phyloP scores from a whole-genome alignment of 2,113 vertebrate genomes.

The Cryptotis parvus region DNA sequence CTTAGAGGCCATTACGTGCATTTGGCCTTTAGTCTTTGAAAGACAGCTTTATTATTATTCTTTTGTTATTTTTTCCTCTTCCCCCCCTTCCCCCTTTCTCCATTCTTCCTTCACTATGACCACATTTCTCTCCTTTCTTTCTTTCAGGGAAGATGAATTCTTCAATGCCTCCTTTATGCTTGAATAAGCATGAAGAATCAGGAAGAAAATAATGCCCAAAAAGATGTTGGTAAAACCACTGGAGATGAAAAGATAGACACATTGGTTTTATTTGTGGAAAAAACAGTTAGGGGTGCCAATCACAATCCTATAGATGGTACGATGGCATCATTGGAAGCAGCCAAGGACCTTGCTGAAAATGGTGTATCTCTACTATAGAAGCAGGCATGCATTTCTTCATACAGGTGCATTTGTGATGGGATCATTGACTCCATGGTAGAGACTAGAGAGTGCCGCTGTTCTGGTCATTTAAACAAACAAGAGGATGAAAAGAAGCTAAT shows the following conservation, averaged over 20 bases:
- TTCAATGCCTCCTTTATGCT: not conserved
- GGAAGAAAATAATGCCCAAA: not conserved
- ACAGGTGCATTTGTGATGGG: constrained; percentile 9
- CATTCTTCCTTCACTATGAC: not conserved
- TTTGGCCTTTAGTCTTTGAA: not conserved
- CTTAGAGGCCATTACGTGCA: too few species aligned
- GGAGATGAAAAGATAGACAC: not conserved
- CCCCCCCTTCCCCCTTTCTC: not conserved
- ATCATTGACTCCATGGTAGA: not conserved
- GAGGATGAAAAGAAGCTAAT: not conserved
- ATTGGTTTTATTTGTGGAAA: constrained; percentile 39
- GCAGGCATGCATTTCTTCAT: not conserved
- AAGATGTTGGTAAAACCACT: not conserved
- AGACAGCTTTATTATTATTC: not conserved
- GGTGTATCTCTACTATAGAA: not conserved
- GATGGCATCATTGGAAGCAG: not conserved
- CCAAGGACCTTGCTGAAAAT: not conserved
- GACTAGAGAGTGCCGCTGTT: not conserved
- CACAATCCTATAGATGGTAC: not conserved
- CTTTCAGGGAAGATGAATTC: not conserved
- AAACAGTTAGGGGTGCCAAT: not conserved
- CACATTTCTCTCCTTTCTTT: too few species aligned
- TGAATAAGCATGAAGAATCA: constrained; percentile 16
- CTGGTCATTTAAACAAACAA: not conserved
- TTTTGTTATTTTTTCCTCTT: not conserved